Evolutionary conservation across 2,888 invertebrate genomes (phyloP).

Genomic region (Andricus quercusramuli): DNA sequence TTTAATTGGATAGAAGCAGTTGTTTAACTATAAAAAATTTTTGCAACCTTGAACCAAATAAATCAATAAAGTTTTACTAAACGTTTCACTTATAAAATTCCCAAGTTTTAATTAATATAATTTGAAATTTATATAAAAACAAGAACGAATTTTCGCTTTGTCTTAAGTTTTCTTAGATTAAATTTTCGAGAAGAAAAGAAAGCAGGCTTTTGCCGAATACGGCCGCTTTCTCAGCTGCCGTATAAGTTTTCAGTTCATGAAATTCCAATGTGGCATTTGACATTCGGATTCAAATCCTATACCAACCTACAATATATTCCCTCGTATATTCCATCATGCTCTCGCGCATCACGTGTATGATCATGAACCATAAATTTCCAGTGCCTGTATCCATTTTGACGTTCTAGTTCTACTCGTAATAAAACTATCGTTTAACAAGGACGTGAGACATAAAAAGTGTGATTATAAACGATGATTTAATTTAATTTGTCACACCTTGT

Average conservation of each 20-base stretch:
- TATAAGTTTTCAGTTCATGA: conserved; percentile 5
- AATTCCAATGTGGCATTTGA: conserved; percentile 8
- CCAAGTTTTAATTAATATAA: too few relatives aligned
- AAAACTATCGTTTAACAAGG: background rate
- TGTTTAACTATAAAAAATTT: too few relatives aligned
- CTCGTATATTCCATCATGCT: background rate
- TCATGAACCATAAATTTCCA: background rate
- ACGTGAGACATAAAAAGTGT: background rate
- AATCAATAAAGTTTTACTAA: too few relatives aligned
- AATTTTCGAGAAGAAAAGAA: background rate
- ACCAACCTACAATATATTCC: background rate
- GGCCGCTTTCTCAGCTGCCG: background rate
- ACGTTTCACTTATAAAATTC: too few relatives aligned
- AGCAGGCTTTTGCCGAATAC: background rate
- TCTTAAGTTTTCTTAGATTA: background rate
- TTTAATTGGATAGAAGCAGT: too few relatives aligned
- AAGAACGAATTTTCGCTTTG: background rate
- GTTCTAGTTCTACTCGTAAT: background rate
- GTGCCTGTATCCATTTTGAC: background rate
- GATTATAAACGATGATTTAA: background rate
- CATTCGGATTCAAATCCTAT: conserved; percentile 2
- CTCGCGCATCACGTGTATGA: background rate
- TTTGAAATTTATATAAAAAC: background rate
- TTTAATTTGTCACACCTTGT: background rate
- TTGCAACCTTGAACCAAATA: too few relatives aligned